A percentile compares a stretch with the other conserved stretches of the same genome.
These are phyloP conservation scores for Leucoma salicis DNA, from an alignment of 2,888 invertebrate genomes.

Conservation along the genomic window DNA sequence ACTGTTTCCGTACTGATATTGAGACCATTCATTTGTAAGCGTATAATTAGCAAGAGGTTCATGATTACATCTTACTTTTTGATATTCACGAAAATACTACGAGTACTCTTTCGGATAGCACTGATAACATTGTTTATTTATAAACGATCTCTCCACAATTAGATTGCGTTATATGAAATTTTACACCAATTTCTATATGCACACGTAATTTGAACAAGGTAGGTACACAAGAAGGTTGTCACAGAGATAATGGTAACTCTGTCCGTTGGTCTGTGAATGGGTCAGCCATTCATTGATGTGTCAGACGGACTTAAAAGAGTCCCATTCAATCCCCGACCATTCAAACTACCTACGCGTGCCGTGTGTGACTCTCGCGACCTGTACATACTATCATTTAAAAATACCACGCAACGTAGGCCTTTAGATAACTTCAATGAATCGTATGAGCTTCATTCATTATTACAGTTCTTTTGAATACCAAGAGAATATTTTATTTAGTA, in stretches of 20 bases:
- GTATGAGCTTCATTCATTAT: constrained; percentile 5
- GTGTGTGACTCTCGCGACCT: constrained; percentile 36
- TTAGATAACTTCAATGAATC: constrained; percentile 1
- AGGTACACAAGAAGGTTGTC: constrained; percentile 24
- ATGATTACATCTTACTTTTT: too few species aligned
- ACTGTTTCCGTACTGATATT: too few species aligned
- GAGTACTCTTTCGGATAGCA: too few species aligned
- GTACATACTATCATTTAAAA: constrained; percentile 30
- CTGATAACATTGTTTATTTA: too few species aligned
- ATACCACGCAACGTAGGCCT: constrained; percentile 26
- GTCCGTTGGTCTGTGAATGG: constrained; percentile 39
- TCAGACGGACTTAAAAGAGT: constrained; percentile 35
- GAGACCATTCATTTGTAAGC: too few species aligned
- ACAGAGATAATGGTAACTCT: constrained; percentile 35
- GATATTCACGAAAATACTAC: too few species aligned
- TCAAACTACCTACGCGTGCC: constrained; percentile 47
- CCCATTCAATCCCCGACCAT: constrained; percentile 48
- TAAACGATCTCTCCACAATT: too few species aligned
- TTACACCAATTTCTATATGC: constrained; percentile 15
- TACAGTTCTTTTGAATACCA: constrained; percentile 11
- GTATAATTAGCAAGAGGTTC: too few species aligned
- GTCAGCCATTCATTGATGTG: constrained; percentile 44
- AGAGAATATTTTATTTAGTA: neutral
- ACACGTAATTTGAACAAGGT: constrained; percentile 26
- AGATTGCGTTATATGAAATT: neutral